Evolutionary conservation across 2,797 vertebrate species (phyloP), one percentile per base, ranked within the genome.

Genomic region (Fundulus diaphanus): DNA sequence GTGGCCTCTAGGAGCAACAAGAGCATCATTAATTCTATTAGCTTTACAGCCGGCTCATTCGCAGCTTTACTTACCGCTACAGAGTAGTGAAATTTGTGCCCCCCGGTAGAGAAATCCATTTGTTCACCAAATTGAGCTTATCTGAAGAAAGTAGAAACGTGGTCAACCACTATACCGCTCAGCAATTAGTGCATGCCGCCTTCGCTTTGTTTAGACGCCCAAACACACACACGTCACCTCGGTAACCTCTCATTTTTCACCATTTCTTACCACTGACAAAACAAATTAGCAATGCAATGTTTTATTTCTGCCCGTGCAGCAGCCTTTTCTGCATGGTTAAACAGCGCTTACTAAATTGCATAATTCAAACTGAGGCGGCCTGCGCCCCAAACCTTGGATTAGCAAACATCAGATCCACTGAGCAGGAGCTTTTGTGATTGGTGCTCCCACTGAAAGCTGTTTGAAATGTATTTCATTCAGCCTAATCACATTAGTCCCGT

Each of bases 241-340:
- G 82, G 84, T 86, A 80, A 89, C 81, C 71, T 73, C 68, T 81
- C 31, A 79, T 83, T 89, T 83, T 80, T 85, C 69, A 74, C 37
- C n/a, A 40, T 81, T 85, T 85, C 82, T 87, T 72, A 72, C 68
- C 81, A 74, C 65, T 70, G 51, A 79, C 78, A 66, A 80, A 83
- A 87, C 77, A 86, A 83, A 87, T 74, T 79, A 81, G 82, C 83
- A 73, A 54, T 40, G 67, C 76, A 71, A 72, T 72, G 86, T 83
- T 81, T 75, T 80, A 61, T 80, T 65, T 85, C 77, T 82, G 61
- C 90, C 87, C 88, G 77, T 57, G 37, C 52, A 78, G 79, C 77
- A 75, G 70, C 40, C 61, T 73, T 84, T 91, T 93, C 90, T 93
- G 89, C 82, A 80, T 89, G 82, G 90, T 92, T 89, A 91, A 91